These are phyloP conservation scores for Pachliopta kotzebuea DNA, from an alignment of 2,888 invertebrate species.

Conservation along the genomic window DNA sequence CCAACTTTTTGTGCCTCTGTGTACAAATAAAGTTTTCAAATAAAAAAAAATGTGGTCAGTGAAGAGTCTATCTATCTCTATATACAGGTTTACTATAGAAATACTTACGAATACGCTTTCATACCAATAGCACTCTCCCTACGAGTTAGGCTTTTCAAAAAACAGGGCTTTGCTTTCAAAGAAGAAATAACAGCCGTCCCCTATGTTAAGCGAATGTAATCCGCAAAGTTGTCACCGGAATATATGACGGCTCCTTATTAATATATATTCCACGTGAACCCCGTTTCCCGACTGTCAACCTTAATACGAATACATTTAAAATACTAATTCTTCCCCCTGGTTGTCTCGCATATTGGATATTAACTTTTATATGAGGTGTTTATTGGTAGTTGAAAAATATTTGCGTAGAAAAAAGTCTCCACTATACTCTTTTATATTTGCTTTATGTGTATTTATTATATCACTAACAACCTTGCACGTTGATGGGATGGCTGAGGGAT, in stretches of 20 bases:
- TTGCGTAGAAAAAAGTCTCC: too few species aligned
- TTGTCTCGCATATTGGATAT: too few species aligned
- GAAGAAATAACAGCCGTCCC: constrained; percentile 6
- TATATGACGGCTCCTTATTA: constrained; percentile 9
- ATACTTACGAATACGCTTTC: background rate
- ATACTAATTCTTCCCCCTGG: background rate
- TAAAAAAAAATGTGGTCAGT: too few species aligned
- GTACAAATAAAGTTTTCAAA: too few species aligned
- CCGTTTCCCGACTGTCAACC: background rate
- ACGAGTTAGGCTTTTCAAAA: background rate
- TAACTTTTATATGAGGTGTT: too few species aligned
- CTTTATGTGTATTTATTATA: too few species aligned
- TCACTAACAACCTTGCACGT: too few species aligned
- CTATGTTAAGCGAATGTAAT: constrained; percentile 7
- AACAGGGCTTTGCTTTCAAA: constrained; percentile 23
- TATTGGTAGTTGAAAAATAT: too few species aligned
- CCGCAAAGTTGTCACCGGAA: constrained; percentile 6
- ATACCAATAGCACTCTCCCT: background rate
- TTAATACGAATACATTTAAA: background rate
- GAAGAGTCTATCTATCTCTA: too few species aligned
- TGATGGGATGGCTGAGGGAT: too few species aligned
- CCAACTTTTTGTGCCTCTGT: too few species aligned
- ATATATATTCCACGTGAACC: background rate
- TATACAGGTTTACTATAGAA: background rate
- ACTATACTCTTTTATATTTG: too few species aligned